Conservation (phyloP, 2,888 invertebrate species). For the Caenorhabditis afra region DNA sequence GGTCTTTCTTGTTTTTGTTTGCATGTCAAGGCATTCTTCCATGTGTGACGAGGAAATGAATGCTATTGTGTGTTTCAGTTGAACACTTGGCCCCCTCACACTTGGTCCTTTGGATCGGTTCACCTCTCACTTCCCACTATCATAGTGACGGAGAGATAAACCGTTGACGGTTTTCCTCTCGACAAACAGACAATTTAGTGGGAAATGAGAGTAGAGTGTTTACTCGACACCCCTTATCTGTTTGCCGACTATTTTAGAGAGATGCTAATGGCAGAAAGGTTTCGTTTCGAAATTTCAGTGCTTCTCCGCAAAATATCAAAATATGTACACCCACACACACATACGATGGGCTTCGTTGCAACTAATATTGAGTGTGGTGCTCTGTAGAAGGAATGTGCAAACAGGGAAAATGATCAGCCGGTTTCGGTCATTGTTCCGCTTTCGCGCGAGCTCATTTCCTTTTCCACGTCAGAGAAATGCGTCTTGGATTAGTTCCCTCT, state of each 20-base stretch:
- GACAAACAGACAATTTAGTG: neutral
- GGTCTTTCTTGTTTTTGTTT: too few species aligned
- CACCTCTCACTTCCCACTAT: neutral
- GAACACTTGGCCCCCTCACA: too few species aligned
- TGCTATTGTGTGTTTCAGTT: too few species aligned
- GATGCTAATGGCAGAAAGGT: neutral
- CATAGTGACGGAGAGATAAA: neutral
- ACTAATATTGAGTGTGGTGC: neutral
- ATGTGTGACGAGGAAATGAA: too few species aligned
- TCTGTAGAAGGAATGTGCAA: constrained; percentile 28
- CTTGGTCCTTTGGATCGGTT: too few species aligned
- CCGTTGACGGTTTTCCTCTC: neutral
- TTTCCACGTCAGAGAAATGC: constrained; percentile 33
- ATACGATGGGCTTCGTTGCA: constrained; percentile 39
- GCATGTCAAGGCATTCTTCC: too few species aligned
- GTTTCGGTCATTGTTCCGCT: constrained; percentile 28
- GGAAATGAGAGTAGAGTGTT: neutral
- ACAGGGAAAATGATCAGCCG: constrained; percentile 18
- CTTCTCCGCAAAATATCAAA: neutral
- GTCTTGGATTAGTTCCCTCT: constrained; percentile 1
- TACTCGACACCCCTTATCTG: neutral
- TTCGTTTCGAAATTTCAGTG: neutral
- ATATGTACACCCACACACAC: constrained; percentile 16
- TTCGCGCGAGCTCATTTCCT: too few species aligned
- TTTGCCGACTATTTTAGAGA: neutral